These are phyloP conservation scores for Zaprionus capensis DNA, from an alignment of 1,140 invertebrate genomes.

Conservation along the genomic window DNA sequence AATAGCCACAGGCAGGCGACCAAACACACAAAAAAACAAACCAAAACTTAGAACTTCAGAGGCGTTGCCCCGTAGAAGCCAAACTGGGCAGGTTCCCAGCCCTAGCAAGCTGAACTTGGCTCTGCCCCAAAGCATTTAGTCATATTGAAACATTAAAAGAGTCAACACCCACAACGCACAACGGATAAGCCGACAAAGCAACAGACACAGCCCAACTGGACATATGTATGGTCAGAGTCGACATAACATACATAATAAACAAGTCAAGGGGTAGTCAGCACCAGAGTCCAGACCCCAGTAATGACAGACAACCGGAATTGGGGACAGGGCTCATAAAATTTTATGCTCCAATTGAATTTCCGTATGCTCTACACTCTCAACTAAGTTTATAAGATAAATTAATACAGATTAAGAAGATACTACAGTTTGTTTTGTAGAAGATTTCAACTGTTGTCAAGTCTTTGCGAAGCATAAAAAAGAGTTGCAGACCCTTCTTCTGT, in stretches of 20 bases:
- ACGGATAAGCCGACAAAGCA: slow-evolving; percentile 57
- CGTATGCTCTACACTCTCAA: slow-evolving; percentile 25
- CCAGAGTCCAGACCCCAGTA: slow-evolving; percentile 21
- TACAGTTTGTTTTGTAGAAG: not conserved
- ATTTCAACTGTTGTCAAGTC: not conserved
- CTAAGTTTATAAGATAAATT: not conserved
- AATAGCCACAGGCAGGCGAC: slow-evolving; percentile 43
- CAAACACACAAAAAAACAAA: slow-evolving; percentile 45
- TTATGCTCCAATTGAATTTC: slow-evolving; percentile 35
- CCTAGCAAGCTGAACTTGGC: slow-evolving; percentile 44
- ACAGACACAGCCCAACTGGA: slow-evolving; percentile 55
- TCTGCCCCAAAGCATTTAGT: slow-evolving; percentile 73
- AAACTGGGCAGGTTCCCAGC: slow-evolving; percentile 38
- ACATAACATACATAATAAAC: slow-evolving; percentile 58
- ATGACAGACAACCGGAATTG: slow-evolving; percentile 41
- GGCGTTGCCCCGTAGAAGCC: slow-evolving; percentile 41
- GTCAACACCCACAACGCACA: slow-evolving; percentile 77
- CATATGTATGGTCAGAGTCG: slow-evolving; percentile 54
- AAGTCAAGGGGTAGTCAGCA: slow-evolving; percentile 55
- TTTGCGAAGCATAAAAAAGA: too few relatives aligned
- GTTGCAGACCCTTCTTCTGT: slow-evolving; percentile 1
- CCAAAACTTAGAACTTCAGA: slow-evolving; percentile 44
- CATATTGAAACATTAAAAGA: slow-evolving; percentile 83
- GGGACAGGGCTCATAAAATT: slow-evolving; percentile 39
- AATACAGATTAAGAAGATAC: not conserved